Base-by-base conservation (phyloP, 2,888 invertebrate genomes). In the Phortica magna region DNA sequence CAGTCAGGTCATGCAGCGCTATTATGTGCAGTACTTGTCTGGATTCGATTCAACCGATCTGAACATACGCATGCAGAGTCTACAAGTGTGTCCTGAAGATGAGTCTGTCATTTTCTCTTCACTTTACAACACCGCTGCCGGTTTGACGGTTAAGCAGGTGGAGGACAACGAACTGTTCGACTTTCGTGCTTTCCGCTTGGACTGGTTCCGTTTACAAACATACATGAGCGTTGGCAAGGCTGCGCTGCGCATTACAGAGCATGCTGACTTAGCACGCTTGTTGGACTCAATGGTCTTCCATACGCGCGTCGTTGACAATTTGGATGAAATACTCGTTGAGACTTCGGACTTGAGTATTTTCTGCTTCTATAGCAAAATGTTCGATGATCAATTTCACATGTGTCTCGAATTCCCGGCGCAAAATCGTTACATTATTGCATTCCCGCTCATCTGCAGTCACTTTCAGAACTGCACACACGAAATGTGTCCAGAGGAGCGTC, bases 321-420 rank as follows among this genome's bases (percentile, higher is more conserved):
- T 99, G 72, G 99, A 99, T 92, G 98, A 99, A 92, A 96, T 99
- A 91, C 93, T 99, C 84, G 96, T 97, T 1, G 99, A 99, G 92
- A 98, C 98, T 2, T 98, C 99, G 0, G 99, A 99, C 93, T 93
- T 99, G 19, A 99, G 99, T 0, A 95, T 99, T 81, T 99, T 99
- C 91, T 99, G 99, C 91, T 99, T 99, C 90, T 99, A 98, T 92
- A 98, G 96, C 88, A 96, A 97, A 93, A 97, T 98, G 91, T 99
- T 99, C 92, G 98, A 99, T 91, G 98, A 97, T 88, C 99, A 99
- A 92, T 99, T 99, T 91, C 98, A 98, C 89, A 98, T 98, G 97
- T 99, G 99, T 92, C 93, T 99, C 83, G 99, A 99, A 91, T 98
- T 99, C 90, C 99, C 99, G 43, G 98, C 99, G 31, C 99, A 99